Percentiles rank a stretch among this genome's conserved stretches.
phyloP scores from a whole-genome alignment of 1,140 invertebrate genomes.

The Amyelois transitella region DNA sequence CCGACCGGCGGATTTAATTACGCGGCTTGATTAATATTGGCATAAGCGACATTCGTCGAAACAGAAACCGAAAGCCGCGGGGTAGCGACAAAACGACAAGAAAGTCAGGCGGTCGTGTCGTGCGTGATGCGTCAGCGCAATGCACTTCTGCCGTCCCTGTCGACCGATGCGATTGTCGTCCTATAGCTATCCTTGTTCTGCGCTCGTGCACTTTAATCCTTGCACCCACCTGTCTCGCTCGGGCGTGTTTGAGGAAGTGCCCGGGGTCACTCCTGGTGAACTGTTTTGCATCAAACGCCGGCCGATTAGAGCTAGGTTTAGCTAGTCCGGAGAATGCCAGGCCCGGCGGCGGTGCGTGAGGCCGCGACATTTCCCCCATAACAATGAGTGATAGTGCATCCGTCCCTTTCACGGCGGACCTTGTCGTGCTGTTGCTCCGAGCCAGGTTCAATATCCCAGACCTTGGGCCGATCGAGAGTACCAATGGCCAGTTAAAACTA shows the following conservation, averaged over 20 bases:
- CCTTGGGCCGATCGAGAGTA: constrained; percentile 62
- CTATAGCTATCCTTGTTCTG: constrained; percentile 36
- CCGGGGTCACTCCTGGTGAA: constrained; percentile 38
- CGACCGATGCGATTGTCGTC: constrained; percentile 42
- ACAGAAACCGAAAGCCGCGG: constrained; percentile 54
- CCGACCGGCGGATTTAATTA: constrained; percentile 56
- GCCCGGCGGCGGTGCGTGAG: constrained; percentile 36
- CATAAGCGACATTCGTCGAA: constrained; percentile 42
- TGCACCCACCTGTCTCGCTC: constrained; percentile 26
- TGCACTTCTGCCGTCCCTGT: constrained; percentile 52
- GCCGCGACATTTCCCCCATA: constrained; percentile 64
- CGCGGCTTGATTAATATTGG: constrained; percentile 48
- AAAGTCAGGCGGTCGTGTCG: constrained; percentile 36
- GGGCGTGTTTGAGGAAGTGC: constrained; percentile 56
- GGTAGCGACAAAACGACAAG: constrained; percentile 52
- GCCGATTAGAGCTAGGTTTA: constrained; percentile 48
- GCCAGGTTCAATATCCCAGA: constrained; percentile 71
- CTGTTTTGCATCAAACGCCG: constrained; percentile 50
- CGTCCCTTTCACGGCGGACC: constrained; percentile 61
- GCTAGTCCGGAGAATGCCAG: constrained; percentile 35
- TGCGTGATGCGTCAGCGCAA: constrained; percentile 65
- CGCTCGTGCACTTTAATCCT: constrained; percentile 9
- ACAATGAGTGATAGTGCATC: constrained; percentile 69
- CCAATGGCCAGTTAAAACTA: constrained; percentile 56
- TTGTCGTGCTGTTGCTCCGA: constrained; percentile 58